Evolutionary conservation across 2,888 invertebrate genomes (phyloP), one percentile per base, ranked within the genome.

Genomic region (Cephus spinipes): DNA sequence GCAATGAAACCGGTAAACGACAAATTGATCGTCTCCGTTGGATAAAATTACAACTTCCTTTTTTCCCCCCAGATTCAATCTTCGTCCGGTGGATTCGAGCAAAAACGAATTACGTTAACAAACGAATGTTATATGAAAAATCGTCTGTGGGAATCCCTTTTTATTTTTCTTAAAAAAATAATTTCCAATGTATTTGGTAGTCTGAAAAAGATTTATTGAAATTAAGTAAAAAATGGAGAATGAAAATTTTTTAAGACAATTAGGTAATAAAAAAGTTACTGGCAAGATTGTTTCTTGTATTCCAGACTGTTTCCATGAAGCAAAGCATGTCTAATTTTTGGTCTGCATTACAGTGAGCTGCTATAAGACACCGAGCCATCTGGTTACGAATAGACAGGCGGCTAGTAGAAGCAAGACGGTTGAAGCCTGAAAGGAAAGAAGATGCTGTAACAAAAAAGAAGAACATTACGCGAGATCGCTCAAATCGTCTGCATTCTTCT

Each of bases 401-500:
- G 15, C 6, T 23, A 23, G 40, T 55, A 55, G 40, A 23, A 55
- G 23, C 23, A 55, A 55, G 40, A 55, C 23, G 40, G 40, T 55
- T 23, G 32, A 73, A 68, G 31, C 73, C 77, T 68, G 23, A 73
- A 77, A 68, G 74, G 69, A 77, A 69, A 77, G 73, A 15, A 68
- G 34, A 74, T 30, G 73, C 73, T 35, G 77, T 73, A 77, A 77
- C 77, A 77, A 75, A 69, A 77, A 77, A 77, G 69, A 74, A 73
- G 69, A 33, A 33, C 75, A 75, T 77, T 77, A 77, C 77, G 71
- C 74, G 40, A 74, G 77, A 74, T 55, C 69, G 77, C 69, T 77
- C 71, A 69, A 71, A 77, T 77, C 74, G 77, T 71, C 69, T 33
- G 40, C 75, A 77, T 77, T 77, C 77, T 69, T 77, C 77, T 71